These are phyloP conservation scores for Podarcis raffonei DNA, from an alignment of 2,113 vertebrate species.

Conservation along the genomic window DNA sequence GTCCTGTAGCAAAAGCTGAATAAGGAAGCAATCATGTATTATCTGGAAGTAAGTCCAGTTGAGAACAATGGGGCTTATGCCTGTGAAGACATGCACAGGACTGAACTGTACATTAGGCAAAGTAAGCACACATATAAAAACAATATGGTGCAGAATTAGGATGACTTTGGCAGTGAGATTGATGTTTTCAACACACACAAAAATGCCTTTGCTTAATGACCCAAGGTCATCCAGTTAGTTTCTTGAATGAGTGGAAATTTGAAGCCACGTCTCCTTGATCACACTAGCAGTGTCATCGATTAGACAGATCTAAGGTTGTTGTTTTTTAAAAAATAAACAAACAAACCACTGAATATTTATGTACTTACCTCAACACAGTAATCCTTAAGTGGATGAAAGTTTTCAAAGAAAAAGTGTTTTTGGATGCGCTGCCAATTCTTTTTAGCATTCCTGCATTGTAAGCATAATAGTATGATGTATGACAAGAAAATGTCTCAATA, in stretches of 20 bases:
- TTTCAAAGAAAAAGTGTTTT: conserved; percentile 93
- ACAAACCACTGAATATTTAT: background rate
- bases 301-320: background rate
- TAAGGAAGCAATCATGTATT: background rate
- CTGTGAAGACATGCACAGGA: background rate
- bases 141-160: background rate
- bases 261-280: background rate
- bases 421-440: conserved; percentile 95
- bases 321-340: background rate
- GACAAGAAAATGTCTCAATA: background rate
- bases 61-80: background rate
- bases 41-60: background rate
- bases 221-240: background rate
- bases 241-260: background rate
- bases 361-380: conserved; percentile 85
- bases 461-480: background rate
- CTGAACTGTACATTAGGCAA: background rate
- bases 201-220: too few species aligned
- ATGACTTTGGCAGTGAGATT: background rate
- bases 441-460: conserved; percentile 82
- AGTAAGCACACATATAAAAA: background rate
- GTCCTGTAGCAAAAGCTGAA: background rate
- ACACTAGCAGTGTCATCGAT: background rate
- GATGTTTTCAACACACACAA: background rate
- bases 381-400: conserved; percentile 87